Conservation (phyloP, 2,113 vertebrate species). For the Phylloscopus whistleri region DNA sequence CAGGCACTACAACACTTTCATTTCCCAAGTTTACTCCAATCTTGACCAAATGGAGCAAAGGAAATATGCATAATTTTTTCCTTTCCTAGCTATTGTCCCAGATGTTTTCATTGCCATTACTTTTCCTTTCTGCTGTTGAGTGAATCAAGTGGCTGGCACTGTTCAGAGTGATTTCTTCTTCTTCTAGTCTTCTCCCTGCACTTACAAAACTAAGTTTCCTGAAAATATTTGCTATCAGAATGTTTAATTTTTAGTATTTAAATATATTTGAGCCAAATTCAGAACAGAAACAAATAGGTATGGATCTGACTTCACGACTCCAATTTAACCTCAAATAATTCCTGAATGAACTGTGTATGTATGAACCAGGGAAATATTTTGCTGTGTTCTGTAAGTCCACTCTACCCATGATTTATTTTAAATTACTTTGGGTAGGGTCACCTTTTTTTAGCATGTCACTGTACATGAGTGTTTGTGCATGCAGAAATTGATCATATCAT, state of each 20-base stretch:
- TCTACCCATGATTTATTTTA: neutral
- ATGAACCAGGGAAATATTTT: neutral
- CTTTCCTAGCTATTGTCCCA: neutral
- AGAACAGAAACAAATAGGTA: neutral
- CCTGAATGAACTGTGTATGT: neutral
- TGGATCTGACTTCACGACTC: neutral
- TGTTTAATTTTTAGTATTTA: neutral
- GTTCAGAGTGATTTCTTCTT: neutral
- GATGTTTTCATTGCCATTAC: neutral
- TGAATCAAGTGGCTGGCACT: neutral
- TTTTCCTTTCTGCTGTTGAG: neutral
- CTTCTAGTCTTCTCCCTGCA: neutral
- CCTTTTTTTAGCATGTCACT: neutral
- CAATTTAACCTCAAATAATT: neutral
- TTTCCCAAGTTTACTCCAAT: neutral
- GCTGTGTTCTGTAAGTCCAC: neutral
- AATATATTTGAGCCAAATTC: neutral
- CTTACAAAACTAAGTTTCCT: neutral
- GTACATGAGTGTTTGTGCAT: rapidly evolving
- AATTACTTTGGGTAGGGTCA: neutral
- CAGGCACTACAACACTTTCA: neutral
- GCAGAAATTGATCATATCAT: neutral
- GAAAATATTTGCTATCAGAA: neutral
- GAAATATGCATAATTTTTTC: neutral
- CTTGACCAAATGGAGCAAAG: neutral